Base-by-base conservation (phyloP, 2,888 invertebrate species). In the Creontiades dilutus region DNA sequence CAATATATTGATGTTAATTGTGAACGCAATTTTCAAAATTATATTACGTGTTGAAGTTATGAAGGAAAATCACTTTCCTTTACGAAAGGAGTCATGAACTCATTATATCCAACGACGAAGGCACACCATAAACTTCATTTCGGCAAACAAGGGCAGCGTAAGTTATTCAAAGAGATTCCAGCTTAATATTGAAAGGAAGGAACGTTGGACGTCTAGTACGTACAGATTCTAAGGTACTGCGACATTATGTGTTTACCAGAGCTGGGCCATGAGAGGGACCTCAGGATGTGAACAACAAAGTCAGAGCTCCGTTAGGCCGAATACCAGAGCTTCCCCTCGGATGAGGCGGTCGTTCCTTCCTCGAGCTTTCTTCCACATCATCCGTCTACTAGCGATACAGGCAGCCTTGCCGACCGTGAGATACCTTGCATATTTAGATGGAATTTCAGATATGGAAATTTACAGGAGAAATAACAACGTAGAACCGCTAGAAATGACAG, bases 241-340 rank as follows among this genome's bases (percentile, higher is more conserved):
- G 0, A 61, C 11, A 14, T 19, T 61, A 61, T 9, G 16, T 61
- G 19, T 16, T 61, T 19, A 19, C 9, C 61, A 61, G 61, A 9
- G n/a, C 19, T 11, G 27, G 23, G 68, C 5, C 23, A 19, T 16
- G n/a, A 23, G 68, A 12, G 68, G 23, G 68, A 68, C 68, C 23
- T 7, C 5, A 68, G 82, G 82, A 82, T 82, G 52, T 23, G 52
- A 82, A 82, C 82, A 82, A 82, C 82, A 55, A 68, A 55, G 82
- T 52, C 52, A 82, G 82, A 82, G 82, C 82, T 82, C 82, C 82
- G 82, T 82, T 82, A 82, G 82, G 52, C 27, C 82, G 82, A 82
- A 82, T 82, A 82, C 82, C 82, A 82, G 82, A 82, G 48, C 82
- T 82, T 82, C 82, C 23, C 23, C 82, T 23, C n/a, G 68, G 68